Evolutionary conservation across 2,113 vertebrate genomes (phyloP).

Genomic region (Megaceryle torquata): DNA sequence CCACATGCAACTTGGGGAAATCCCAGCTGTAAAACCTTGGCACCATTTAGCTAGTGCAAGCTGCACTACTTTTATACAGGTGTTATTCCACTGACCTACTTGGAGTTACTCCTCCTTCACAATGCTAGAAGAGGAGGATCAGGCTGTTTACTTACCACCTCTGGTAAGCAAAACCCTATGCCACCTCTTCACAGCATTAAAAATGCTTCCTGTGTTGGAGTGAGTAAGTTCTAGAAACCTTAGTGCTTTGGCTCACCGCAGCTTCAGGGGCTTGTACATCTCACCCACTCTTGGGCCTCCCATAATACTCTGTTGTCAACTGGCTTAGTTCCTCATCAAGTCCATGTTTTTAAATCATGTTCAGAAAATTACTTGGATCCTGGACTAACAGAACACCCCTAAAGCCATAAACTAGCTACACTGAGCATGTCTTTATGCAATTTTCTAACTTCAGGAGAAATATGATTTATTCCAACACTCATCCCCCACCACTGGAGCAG

Average conservation of each 20-base stretch:
- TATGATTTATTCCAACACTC: not conserved
- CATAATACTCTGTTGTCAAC: not conserved
- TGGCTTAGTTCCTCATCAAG: not conserved
- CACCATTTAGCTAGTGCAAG: not conserved
- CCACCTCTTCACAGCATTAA: not conserved
- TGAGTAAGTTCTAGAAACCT: not conserved
- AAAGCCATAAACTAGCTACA: not conserved
- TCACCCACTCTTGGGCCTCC: not conserved
- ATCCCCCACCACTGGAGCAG: not conserved
- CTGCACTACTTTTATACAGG: not conserved
- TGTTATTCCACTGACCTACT: constrained; percentile 51
- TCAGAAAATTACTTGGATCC: not conserved
- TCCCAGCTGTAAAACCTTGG: constrained; percentile 43
- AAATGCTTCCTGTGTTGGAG: not conserved
- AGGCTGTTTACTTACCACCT: not conserved
- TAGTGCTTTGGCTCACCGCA: not conserved
- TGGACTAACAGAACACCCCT: not conserved
- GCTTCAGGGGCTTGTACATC: not conserved
- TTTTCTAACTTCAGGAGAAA: not conserved
- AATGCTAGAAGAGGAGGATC: not conserved
- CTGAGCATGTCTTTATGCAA: not conserved
- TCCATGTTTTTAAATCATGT: not conserved
- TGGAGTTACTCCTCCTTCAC: constrained; percentile 6
- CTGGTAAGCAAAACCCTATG: not conserved
- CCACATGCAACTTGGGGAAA: constrained; percentile 34